A percentile compares a stretch with the other conserved stretches of the same genome.
phyloP scores from a whole-genome alignment of 1,140 invertebrate species.

The Drosophila lowei region DNA sequence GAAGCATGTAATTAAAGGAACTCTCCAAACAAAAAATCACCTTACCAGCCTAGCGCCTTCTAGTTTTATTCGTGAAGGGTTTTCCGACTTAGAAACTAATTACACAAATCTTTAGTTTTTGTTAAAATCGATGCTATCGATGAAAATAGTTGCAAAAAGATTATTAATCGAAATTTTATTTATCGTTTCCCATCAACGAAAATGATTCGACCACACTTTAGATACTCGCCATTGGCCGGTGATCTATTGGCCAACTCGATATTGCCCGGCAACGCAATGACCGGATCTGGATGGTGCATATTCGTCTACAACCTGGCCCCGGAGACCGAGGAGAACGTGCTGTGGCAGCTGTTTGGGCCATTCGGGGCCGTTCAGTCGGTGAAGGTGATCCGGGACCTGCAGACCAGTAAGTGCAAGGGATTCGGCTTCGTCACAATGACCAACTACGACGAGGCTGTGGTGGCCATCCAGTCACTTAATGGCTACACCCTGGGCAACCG shows the following conservation, averaged over 20 bases:
- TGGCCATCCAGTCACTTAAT: conserved; percentile 95
- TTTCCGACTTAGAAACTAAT: no score
- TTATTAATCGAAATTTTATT: neutral
- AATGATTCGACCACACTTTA: conserved; percentile 10
- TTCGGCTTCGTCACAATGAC: conserved; percentile 97
- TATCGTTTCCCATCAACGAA: neutral
- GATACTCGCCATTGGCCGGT: conserved; percentile 89
- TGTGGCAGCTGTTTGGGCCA: conserved; percentile 96
- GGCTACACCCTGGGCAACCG: conserved; percentile 94
- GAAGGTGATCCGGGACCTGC: conserved; percentile 94
- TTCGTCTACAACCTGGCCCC: conserved; percentile 97
- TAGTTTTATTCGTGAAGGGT: no score
- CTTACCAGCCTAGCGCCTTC: no score
- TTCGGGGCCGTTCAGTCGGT: conserved; percentile 96
- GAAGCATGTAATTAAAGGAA: no score
- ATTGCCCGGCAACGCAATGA: conserved; percentile 89
- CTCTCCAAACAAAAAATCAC: no score
- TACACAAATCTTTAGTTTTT: no score
- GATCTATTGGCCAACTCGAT: conserved; percentile 87
- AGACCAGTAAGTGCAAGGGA: conserved; percentile 96
- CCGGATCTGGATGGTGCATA: conserved; percentile 93
- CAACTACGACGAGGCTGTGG: conserved; percentile 95
- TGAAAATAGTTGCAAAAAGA: no score
- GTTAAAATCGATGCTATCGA: no score
- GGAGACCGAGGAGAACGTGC: conserved; percentile 94